Base-by-base conservation (phyloP, 1,140 invertebrate species). In the Halotydeus destructor region DNA sequence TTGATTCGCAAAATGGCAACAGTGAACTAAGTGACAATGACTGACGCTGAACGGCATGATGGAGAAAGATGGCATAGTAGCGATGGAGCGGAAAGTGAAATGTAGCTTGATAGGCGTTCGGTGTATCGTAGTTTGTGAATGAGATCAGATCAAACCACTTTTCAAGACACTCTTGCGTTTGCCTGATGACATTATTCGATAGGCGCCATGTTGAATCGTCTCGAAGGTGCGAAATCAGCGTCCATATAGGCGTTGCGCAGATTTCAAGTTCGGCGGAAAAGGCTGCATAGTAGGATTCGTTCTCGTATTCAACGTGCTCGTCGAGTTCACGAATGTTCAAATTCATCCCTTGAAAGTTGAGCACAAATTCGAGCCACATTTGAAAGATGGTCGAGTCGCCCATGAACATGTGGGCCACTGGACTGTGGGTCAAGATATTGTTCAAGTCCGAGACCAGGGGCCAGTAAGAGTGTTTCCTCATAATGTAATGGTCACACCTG, bases 381-480 rank as follows among this genome's bases (percentile, higher is more conserved):
- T 83, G 72, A 18, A 93, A 67, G 12, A 94, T 68, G 42, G 72
- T 70, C 52, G 77, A 72, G 56, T 94, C 81, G 34, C 71, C 70
- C 57, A 94, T 71, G 58, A 96, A 94, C 51, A 79, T 73, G 44
- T 83, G 57, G 1, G 86, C 85, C 14, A 96, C 81, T 9, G 76
- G 78, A 49, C 74, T 69, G 60, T 96, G 89, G 0, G 83, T 85
- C 1, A 97, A 65, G n/a, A 96, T 78, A 60, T 94, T 96, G 56
- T 93, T 94, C 27, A 97, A 71, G 66, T 97, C 89, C 1, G 84
- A 91, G 27, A 96, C 83, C 3, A 94, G 65, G 9, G 89, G 86
- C 88, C 88, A 96, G 62, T 93, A 96, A 63, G 85, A 91, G 61
- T 96, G 89, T 54, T 93, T 82, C 60, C 85, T 89, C 82, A 96